Conservation (phyloP, 2,888 invertebrate species). For the Agrotis clavis region DNA sequence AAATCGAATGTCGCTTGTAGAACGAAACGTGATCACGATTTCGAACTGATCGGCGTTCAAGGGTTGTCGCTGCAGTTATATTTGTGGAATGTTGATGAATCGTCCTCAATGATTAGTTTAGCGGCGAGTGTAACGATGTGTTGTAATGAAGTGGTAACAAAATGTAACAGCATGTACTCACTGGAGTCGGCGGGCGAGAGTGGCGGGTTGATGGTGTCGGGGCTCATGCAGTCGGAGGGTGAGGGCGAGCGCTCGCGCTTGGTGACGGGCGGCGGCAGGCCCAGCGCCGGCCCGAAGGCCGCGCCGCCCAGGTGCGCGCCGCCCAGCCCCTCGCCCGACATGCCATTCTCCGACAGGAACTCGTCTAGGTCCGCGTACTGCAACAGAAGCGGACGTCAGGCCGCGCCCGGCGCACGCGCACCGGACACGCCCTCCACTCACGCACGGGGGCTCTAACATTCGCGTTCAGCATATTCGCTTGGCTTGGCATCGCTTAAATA, state of each 20-base stretch:
- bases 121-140: too few species aligned
- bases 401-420: constrained; percentile 41
- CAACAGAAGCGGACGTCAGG: constrained; percentile 76
- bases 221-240: constrained; percentile 97
- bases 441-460: constrained; percentile 43
- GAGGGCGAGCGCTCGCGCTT: constrained; percentile 97
- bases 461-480: constrained; percentile 65
- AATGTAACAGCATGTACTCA: constrained; percentile 86
- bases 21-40: neutral
- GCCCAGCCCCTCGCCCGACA: constrained; percentile 95
- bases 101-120: neutral
- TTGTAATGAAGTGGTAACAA: neutral
- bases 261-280: constrained; percentile 93
- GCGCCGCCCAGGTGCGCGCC: constrained; percentile 93
- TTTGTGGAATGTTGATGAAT: neutral
- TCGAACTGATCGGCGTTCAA: neutral
- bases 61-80: neutral
- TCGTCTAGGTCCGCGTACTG: constrained; percentile 99
- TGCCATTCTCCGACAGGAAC: constrained; percentile 98
- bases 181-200: constrained; percentile 97
- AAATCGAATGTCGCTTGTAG: neutral
- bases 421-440: constrained; percentile 44
- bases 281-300: constrained; percentile 91
- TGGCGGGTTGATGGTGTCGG: constrained; percentile 96
- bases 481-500: constrained; percentile 56